Conservation (phyloP, 2,888 invertebrate genomes). For the Fragum whitleyi region DNA sequence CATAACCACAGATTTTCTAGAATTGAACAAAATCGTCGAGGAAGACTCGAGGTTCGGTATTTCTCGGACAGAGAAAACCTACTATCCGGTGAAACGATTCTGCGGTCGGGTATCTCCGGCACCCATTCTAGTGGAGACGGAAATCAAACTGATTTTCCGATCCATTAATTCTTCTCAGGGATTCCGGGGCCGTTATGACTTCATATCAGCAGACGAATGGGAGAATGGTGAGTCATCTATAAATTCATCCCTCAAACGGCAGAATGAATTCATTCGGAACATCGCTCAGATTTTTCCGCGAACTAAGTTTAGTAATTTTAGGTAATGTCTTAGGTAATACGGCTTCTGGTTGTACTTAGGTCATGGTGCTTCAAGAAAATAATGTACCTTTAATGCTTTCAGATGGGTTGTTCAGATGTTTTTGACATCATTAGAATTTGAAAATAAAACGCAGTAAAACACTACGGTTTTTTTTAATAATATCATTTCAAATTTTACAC, state of each 20-base stretch:
- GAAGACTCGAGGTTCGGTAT: constrained; percentile 25
- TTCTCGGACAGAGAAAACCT: constrained; percentile 7
- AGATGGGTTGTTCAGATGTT: too few relatives aligned
- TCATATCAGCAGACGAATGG: constrained; percentile 84
- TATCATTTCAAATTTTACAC: too few relatives aligned
- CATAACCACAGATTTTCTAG: constrained; percentile 74
- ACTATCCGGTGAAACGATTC: constrained; percentile 91
- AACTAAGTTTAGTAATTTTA: neutral
- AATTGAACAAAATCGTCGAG: constrained; percentile 69
- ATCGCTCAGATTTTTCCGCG: too few relatives aligned
- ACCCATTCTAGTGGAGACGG: constrained; percentile 96
- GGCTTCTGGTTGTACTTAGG: too few relatives aligned
- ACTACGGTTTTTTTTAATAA: too few relatives aligned
- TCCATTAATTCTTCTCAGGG: constrained; percentile 96
- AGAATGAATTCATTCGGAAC: neutral
- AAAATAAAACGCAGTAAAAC: too few relatives aligned
- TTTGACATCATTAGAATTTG: too few relatives aligned
- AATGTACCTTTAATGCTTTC: too few relatives aligned
- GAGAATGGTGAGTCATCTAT: constrained; percentile 63
- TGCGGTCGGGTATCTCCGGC: constrained; percentile 95
- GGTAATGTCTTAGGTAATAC: too few relatives aligned
- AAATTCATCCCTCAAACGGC: too few relatives aligned
- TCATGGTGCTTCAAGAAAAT: too few relatives aligned
- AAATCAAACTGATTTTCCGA: constrained; percentile 94
- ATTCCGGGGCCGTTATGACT: constrained; percentile 97